A percentile compares a stretch with the other conserved stretches of the same genome.
Conservation (phyloP, 1,140 invertebrate genomes). For the Ips typographus region DNA sequence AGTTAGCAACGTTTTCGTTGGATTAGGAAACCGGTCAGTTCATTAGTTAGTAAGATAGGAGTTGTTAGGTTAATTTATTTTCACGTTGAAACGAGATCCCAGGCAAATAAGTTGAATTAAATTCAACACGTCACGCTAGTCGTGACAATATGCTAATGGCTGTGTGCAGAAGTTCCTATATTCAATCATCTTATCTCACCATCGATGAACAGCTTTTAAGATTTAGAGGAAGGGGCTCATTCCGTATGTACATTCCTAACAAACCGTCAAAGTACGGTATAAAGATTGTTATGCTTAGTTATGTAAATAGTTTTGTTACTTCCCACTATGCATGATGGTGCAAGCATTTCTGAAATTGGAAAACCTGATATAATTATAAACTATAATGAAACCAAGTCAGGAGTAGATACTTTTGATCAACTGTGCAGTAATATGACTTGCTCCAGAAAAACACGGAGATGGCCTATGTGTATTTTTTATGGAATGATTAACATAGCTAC, state of each 20-base stretch:
- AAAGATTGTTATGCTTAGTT: slow-evolving; percentile 47
- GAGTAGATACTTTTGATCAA: slow-evolving; percentile 54
- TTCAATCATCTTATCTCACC: slow-evolving; percentile 33
- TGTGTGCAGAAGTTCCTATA: slow-evolving; percentile 16
- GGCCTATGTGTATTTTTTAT: slow-evolving; percentile 34
- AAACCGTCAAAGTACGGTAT: slow-evolving; percentile 55
- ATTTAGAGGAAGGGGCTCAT: slow-evolving; percentile 47
- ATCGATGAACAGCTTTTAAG: slow-evolving; percentile 49
- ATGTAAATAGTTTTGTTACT: slow-evolving; percentile 25
- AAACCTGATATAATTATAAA: slow-evolving; percentile 38
- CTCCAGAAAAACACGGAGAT: slow-evolving; percentile 28
- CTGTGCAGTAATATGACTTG: slow-evolving; percentile 48
- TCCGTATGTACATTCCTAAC: slow-evolving; percentile 51
- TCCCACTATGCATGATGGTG: slow-evolving; percentile 10
- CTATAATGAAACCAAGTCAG: slow-evolving; percentile 55
- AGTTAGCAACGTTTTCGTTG: too few relatives aligned
- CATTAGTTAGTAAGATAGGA: too few relatives aligned
- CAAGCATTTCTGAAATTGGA: slow-evolving; percentile 7
- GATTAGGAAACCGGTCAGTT: too few relatives aligned
- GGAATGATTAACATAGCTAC: slow-evolving; percentile 43
- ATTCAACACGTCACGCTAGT: too few relatives aligned
- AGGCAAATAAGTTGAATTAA: too few relatives aligned
- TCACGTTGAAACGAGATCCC: too few relatives aligned
- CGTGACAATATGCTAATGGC: slow-evolving; percentile 29
- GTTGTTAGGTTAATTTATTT: too few relatives aligned